Base-by-base conservation (phyloP, 2,888 invertebrate species). In the Heliothis peltigera region DNA sequence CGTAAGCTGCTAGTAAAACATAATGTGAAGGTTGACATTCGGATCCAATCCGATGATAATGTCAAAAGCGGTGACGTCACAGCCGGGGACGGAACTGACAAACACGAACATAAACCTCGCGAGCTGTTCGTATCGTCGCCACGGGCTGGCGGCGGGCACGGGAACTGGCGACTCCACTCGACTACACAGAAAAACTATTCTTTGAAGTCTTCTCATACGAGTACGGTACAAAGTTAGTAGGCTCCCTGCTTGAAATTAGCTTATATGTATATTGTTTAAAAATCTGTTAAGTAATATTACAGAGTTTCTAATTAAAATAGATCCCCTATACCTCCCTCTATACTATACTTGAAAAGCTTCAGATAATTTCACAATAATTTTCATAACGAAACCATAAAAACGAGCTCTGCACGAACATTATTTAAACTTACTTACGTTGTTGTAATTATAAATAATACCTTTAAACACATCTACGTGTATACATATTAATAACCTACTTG, bases 101-200 rank as follows among this genome's bases (percentile, higher is more conserved):
- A 64, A 71, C 52, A 71, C 22, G 55, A 46, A 4, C 55, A 56
- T 70, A 56, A 56, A 63, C 12, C 17, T 55, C 17, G 39, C 2
- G 46, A 55, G 51, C 51, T 32, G n/a, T 4, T 28, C 19, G 42
- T 47, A 22, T 57, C 25, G 17, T n/a, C 8, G 17, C 22, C 25
- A 49, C 39, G 22, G 21, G 17, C 3, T 53, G 39, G 5, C 15
- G n/a, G n/a, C 22, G 22, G 18, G 28, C 25, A 49, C 39, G 22
- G 21, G 17, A 18, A 42, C 3, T 53, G 39, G 5, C 15, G n/a
- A 39, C 15, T n/a, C n/a, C 15, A 39, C 15, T 39, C 39, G n/a
- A n/a, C 39, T 4, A 39, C 1, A 39, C 39, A n/a, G 39, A 39
- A 10, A 32, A 5, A 3, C 19, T 28, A 15, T 32, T 15, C 15